A percentile compares a stretch with the other conserved stretches of the same genome.
Evolutionary conservation across 2,797 vertebrate genomes (phyloP).

Genomic region (Chiloscyllium punctatum): DNA sequence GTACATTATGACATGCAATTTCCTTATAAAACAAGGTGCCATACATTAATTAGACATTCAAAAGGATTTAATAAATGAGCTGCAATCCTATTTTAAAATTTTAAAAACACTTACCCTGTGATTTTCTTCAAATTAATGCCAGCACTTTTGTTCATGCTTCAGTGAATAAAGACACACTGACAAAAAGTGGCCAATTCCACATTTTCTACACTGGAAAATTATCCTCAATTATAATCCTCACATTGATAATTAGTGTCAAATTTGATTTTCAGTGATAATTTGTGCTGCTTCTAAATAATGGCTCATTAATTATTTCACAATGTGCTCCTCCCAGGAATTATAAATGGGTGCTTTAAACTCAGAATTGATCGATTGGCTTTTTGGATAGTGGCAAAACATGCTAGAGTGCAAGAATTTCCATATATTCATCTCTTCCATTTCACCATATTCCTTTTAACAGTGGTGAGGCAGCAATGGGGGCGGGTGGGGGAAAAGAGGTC

Average conservation of each 20-base stretch:
- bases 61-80: background rate
- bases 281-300: background rate
- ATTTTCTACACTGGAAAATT: background rate
- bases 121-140: background rate
- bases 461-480: background rate
- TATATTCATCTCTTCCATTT: background rate
- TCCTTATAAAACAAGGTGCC: background rate
- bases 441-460: background rate
- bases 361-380: background rate
- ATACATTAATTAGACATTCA: background rate
- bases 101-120: background rate
- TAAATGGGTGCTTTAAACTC: background rate
- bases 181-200: background rate
- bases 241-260: background rate
- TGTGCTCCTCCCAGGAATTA: background rate
- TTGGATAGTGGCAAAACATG: background rate
- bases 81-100: background rate
- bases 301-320: background rate
- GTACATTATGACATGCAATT: background rate
- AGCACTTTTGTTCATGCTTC: background rate
- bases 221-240: background rate
- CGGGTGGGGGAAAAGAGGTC: background rate
- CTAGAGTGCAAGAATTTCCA: background rate
- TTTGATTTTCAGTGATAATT: background rate
- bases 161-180: conserved; percentile 5